Base-by-base conservation (phyloP, 2,888 invertebrate species). In the Napeogenes inachia region DNA sequence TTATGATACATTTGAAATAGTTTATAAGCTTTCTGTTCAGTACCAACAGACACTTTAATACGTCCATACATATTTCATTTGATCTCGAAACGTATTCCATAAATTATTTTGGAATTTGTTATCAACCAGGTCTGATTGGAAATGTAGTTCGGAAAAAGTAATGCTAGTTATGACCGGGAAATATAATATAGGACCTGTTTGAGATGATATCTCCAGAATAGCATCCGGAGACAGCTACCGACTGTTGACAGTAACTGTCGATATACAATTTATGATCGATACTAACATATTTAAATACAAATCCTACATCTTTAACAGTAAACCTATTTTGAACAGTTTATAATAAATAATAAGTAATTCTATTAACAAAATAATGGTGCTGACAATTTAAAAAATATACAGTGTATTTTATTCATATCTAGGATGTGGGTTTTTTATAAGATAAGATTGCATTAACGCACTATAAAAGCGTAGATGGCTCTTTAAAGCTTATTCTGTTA, bases 181-280 rank as follows among this genome's bases (percentile, higher is more conserved):
- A 68, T 66, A 66, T 66, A 60, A 68, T 63, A 63, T 59, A 56
- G 35, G 45, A 67, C 68, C 68, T 61, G 68, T 68, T 68, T 64
- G 55, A 56, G 68, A 68, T 68, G 46, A 13, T 66, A 68, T 68
- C 67, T 58, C 63, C 60, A 62, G 57, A 45, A 53, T 60, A 46
- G 46, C 59, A 56, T 65, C 65, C 63, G 63, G 62, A 59, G 57
- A 35, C 61, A 54, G 59, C 61, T 56, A 62, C 66, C 64, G 64
- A 54, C 64, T 66, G 64, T 60, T 57, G 59, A 60, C 57, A 57
- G 56, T 66, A 66, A 63, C 61, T 21, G 21, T 59, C 62, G 45
- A 53, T 60, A 50, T 58, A 54, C 1, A 21, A 21, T 21, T 21
- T 21, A 21, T 21, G 1, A 1, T 21, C 21, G 21, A 21, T 21